Conservation (phyloP, 2,113 vertebrate species). For the Mungos mungo region DNA sequence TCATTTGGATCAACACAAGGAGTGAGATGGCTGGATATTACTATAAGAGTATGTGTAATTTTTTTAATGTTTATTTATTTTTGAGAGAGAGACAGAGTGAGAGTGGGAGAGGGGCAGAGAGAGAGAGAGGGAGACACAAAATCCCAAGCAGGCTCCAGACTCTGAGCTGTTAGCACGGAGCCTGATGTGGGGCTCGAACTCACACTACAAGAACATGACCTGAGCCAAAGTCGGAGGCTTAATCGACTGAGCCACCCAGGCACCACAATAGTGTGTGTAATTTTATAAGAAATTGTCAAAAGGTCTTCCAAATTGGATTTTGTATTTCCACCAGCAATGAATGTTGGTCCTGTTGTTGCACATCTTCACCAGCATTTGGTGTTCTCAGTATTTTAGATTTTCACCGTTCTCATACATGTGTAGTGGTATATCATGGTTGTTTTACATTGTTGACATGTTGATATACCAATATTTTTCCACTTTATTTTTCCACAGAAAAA, state of each 20-base stretch:
- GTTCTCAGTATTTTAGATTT: not conserved
- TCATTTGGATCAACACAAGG: not conserved
- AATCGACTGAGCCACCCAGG: too few species aligned
- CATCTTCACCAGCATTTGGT: not conserved
- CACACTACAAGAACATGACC: too few species aligned
- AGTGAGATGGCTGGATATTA: not conserved
- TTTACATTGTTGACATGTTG: not conserved
- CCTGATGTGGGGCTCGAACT: too few species aligned
- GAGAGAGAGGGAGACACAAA: too few species aligned
- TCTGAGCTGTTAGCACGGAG: too few species aligned
- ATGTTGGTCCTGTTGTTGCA: not conserved
- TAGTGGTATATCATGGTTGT: not conserved
- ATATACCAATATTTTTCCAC: not conserved
- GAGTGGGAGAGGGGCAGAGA: too few species aligned
- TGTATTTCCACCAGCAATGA: not conserved
- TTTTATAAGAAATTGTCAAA: not conserved
- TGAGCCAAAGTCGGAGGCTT: too few species aligned
- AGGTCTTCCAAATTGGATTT: not conserved
- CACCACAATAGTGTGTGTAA: not conserved
- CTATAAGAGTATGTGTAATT: not conserved
- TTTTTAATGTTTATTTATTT: not conserved
- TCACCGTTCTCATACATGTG: not conserved
- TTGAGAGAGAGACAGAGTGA: too few species aligned
- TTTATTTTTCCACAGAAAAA: not conserved
- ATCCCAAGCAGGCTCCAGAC: too few species aligned